phyloP scores from a whole-genome alignment of 2,888 invertebrate species.

The Catocala sponsa region DNA sequence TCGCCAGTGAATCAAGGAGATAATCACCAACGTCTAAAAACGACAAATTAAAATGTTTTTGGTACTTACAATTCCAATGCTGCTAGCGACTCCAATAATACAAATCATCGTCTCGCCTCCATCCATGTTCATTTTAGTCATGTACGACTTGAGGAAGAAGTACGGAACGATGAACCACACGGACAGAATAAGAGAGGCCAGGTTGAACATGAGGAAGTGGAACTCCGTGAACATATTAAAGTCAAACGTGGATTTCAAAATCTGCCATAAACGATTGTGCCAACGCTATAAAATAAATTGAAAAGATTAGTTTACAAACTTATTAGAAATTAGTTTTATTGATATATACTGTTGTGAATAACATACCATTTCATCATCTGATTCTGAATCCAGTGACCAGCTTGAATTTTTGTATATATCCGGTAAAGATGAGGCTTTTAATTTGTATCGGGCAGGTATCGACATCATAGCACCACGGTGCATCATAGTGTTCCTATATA shows the following conservation, averaged over 20 bases:
- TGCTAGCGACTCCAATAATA: constrained; percentile 95
- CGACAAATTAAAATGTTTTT: too few relatives aligned
- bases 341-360: neutral
- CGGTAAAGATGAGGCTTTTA: constrained; percentile 95
- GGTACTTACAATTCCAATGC: constrained; percentile 93
- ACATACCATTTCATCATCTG: constrained; percentile 91
- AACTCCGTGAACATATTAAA: constrained; percentile 93
- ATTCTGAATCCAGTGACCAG: constrained; percentile 89
- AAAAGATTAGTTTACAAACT: too few relatives aligned
- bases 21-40: too few relatives aligned
- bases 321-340: too few relatives aligned
- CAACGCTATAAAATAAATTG: constrained; percentile 86
- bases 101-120: constrained; percentile 94
- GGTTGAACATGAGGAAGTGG: constrained; percentile 93
- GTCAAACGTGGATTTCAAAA: constrained; percentile 91
- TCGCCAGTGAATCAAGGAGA: too few relatives aligned
- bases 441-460: constrained; percentile 91
- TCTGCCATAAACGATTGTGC: constrained; percentile 91
- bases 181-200: constrained; percentile 95
- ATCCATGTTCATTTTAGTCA: constrained; percentile 89
- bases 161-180: constrained; percentile 98
- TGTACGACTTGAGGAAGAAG: constrained; percentile 91
- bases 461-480: constrained; percentile 95
- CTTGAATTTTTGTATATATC: constrained; percentile 95
- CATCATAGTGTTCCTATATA: constrained; percentile 94